A percentile compares a stretch with the other conserved stretches of the same genome.
Evolutionary conservation across 2,113 vertebrate genomes (phyloP).

Genomic region (Cavia porcellus): DNA sequence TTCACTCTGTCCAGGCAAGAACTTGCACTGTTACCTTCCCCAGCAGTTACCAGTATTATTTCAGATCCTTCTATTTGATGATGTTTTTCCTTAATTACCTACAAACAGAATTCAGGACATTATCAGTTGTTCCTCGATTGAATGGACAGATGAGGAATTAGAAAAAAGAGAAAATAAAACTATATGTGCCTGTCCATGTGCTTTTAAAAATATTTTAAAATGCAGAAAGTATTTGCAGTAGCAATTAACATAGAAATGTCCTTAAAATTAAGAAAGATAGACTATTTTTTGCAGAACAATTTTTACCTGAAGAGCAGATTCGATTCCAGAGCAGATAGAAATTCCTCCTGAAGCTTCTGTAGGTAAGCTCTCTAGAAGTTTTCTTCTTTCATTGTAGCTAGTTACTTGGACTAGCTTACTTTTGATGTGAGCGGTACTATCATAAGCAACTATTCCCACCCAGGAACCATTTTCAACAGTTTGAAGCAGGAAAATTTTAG

Average conservation of each 20-base stretch:
- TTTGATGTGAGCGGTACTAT: accelerated
- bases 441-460: constrained; percentile 86
- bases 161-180: neutral
- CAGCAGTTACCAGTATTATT: neutral
- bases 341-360: neutral
- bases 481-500: constrained; percentile 82
- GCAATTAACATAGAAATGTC: neutral
- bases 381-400: neutral
- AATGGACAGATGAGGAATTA: neutral
- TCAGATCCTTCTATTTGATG: neutral
- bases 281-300: neutral
- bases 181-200: neutral
- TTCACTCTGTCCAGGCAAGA: neutral
- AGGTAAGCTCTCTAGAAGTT: constrained; percentile 71
- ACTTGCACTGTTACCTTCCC: neutral
- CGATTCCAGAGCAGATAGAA: constrained; percentile 84
- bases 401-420: constrained; percentile 73
- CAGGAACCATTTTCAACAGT: constrained; percentile 80
- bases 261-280: constrained; percentile 3
- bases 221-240: neutral
- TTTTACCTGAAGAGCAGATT: constrained; percentile 81
- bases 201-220: constrained; percentile 16
- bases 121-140: neutral
- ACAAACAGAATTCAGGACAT: neutral
- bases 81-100: neutral